Percentiles rank a stretch among this genome's conserved stretches.
phyloP scores from a whole-genome alignment of 1,140 invertebrate genomes.

The Caenorhabditis brenneri region DNA sequence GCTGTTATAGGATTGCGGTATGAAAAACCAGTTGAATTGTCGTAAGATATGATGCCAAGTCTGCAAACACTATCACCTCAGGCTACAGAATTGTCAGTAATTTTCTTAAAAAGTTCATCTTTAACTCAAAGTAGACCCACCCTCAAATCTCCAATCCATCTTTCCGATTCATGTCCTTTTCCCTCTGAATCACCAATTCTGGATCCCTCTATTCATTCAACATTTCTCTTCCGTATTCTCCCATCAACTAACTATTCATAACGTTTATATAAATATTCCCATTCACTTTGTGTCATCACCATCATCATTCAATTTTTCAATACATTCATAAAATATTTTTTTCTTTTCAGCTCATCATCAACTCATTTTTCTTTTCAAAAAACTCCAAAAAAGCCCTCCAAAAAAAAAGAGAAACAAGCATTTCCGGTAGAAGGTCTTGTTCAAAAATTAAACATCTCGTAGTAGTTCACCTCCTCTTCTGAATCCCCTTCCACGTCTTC shows the following conservation, averaged over 20 bases:
- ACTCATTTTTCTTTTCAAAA: neutral
- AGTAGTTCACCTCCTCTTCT: neutral
- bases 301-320: neutral
- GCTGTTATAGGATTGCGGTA: too few relatives aligned
- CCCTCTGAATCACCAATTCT: neutral
- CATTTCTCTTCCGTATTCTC: neutral
- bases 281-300: neutral
- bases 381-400: neutral
- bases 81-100: too few relatives aligned
- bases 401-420: neutral
- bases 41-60: too few relatives aligned
- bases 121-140: too few relatives aligned
- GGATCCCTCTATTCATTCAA: neutral
- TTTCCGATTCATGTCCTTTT: too few relatives aligned
- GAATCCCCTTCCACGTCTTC: neutral
- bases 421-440: neutral
- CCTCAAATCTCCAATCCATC: too few relatives aligned
- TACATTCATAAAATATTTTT: neutral
- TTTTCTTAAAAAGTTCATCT: too few relatives aligned
- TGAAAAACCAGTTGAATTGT: too few relatives aligned
- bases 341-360: neutral
- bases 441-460: conserved; percentile 14
- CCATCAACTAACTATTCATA: neutral
- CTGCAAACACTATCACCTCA: too few relatives aligned
- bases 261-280: neutral